Evolutionary conservation across 2,113 vertebrate genomes (phyloP).

Genomic region (Hirundichthys speculiger): DNA sequence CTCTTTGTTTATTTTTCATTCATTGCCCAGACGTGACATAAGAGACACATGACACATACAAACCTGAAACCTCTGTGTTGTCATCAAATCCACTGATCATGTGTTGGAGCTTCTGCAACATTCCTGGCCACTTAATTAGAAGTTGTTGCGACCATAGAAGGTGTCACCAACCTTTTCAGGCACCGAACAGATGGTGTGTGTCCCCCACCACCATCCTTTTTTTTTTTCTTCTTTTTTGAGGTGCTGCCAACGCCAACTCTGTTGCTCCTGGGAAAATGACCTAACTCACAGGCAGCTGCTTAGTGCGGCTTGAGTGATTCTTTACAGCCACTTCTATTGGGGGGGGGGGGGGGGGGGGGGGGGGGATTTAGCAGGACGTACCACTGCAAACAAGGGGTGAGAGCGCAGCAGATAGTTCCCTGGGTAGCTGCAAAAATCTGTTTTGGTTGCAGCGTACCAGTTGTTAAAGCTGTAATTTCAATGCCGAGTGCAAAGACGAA

Average conservation of each 20-base stretch:
- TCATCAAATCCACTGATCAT: conserved; percentile 86
- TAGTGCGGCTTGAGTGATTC: conserved; percentile 99
- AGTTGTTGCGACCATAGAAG: conserved; percentile 96
- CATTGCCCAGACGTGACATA: conserved; percentile 70
- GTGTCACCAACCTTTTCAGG: conserved; percentile 97
- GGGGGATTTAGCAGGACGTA: conserved; percentile 79
- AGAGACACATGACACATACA: conserved; percentile 47
- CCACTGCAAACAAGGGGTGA: conserved; percentile 83
- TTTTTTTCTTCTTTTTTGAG: conserved; percentile 95
- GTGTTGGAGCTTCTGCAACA: conserved; percentile 85
- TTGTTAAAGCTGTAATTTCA: conserved; percentile 54
- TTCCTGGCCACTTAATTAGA: conserved; percentile 98
- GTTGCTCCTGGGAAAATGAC: conserved; percentile 99
- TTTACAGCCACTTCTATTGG: conserved; percentile 90
- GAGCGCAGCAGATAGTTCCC: conserved; percentile 27
- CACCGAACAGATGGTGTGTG: conserved; percentile 95
- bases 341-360: conserved; percentile 55
- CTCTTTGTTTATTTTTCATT: conserved; percentile 39
- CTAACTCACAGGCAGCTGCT: conserved; percentile 98
- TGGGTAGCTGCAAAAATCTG: conserved; percentile 42
- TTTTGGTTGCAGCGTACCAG: conserved; percentile 43
- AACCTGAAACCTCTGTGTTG: conserved; percentile 80
- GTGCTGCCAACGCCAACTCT: conserved; percentile 98
- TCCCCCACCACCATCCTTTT: conserved; percentile 78
- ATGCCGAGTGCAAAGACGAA: conserved; percentile 23